Base-by-base conservation (phyloP, 2,113 vertebrate species). In the Mormyrus iriodes region DNA sequence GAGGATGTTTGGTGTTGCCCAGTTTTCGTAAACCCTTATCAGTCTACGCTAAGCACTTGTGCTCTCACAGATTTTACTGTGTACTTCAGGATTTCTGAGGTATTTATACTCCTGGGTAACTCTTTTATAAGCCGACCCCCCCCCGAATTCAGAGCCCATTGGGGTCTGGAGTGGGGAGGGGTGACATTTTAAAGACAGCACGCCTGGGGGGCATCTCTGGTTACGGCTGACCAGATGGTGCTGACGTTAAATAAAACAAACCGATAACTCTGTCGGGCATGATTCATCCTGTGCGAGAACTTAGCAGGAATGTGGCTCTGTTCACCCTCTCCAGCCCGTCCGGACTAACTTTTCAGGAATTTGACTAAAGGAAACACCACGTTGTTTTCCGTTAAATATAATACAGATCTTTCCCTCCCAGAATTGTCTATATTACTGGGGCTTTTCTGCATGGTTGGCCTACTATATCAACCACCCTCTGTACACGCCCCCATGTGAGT, bases 401-500 rank as follows among this genome's bases (percentile, higher is more conserved):
- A 17, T 82, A 58, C 21, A 83, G 35, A 12, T 85, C 46, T 88
- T 85, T 94, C 15, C 93, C 92, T 93, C 94, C 82, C 93, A 96
- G 95, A 96, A 95, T 90, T 95, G 95, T 90, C 91, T 96, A 12
- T 95, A 95, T 94, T 96, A 96, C 88, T 95, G 95, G 95, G 94
- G 95, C 88, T 96, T 96, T 94, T 93, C 95, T 92, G 96, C 95
- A 82, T 97, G 96, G 96, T 92, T 96, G 91, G 96, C 96, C 46
- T 96, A 96, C 92, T 96, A 94, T 87, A 97, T 96, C 90, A 95
- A 96, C 94, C 96, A 96, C 76, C 95, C 94, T 21, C 95, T 95
- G 89, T 96, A 96, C 88, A 97, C 96, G 88, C 93, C 96, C 90
- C 93, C 96, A 82, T 92, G 95, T 96, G 94, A 97, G 96, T 95